Conservation (phyloP, 2,888 invertebrate species). For the Sphecodes monilicornis region DNA sequence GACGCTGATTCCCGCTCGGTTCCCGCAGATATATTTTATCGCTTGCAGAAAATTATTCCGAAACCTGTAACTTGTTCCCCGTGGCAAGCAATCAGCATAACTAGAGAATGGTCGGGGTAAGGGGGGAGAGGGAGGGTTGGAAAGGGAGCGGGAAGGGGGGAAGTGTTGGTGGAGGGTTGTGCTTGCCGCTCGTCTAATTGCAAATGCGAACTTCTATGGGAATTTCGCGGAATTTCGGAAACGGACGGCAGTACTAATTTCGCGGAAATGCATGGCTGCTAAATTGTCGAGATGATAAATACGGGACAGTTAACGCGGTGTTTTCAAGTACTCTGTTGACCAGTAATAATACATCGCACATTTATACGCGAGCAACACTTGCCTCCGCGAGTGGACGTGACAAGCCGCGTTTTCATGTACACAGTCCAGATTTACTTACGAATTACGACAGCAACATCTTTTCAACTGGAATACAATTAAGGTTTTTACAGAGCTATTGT, state of each 20-base stretch:
- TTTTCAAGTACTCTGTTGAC: constrained; percentile 34
- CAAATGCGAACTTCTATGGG: constrained; percentile 47
- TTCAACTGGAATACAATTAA: neutral
- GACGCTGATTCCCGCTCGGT: constrained; percentile 36
- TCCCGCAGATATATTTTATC: constrained; percentile 45
- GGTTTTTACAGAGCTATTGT: too few species aligned
- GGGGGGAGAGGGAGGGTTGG: neutral
- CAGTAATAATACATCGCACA: constrained; percentile 7
- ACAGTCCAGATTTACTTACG: neutral
- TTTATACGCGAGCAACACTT: constrained; percentile 1
- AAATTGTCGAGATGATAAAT: constrained; percentile 50
- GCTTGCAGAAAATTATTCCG: constrained; percentile 43
- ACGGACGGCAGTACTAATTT: constrained; percentile 40
- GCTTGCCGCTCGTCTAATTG: constrained; percentile 43
- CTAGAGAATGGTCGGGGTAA: constrained; percentile 1
- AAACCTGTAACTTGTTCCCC: constrained; percentile 49
- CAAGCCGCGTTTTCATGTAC: neutral
- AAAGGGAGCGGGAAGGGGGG: neutral
- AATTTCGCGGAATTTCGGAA: constrained; percentile 48
- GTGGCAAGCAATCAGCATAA: constrained; percentile 55
- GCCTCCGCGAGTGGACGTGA: neutral
- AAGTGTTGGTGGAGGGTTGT: neutral
- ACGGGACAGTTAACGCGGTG: constrained; percentile 40
- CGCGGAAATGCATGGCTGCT: constrained; percentile 39
- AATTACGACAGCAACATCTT: too few species aligned